A percentile compares a stretch with the other conserved stretches of the same genome.
Conservation (phyloP, 1,140 invertebrate species). For the Drosophila albomicans region DNA sequence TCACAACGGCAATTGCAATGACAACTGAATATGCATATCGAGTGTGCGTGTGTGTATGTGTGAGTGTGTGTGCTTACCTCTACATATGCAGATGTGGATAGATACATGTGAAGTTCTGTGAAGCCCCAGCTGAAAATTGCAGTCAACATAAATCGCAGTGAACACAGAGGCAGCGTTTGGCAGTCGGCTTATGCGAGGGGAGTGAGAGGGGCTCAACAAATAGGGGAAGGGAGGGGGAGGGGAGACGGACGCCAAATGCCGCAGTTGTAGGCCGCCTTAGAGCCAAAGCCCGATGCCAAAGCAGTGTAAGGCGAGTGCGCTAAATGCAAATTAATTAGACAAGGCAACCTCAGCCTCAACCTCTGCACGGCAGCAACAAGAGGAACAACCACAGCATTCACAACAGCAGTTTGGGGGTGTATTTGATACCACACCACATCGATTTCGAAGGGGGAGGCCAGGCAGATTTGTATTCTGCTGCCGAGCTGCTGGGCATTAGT, state of each 20-base stretch:
- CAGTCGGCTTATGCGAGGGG: slow-evolving; percentile 23
- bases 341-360: slow-evolving; percentile 25
- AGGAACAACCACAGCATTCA: slow-evolving; percentile 5
- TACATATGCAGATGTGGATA: background rate
- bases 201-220: too few species aligned
- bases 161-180: slow-evolving; percentile 25
- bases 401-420: background rate
- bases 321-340: slow-evolving; percentile 75
- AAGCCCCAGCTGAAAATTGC: slow-evolving; percentile 51
- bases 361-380: background rate
- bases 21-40: slow-evolving; percentile 18
- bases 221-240: too few species aligned
- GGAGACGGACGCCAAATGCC: slow-evolving; percentile 31
- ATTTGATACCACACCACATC: slow-evolving; percentile 5
- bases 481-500: slow-evolving; percentile 29
- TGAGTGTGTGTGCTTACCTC: background rate
- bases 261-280: slow-evolving; percentile 39
- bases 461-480: slow-evolving; percentile 21
- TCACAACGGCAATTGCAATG: slow-evolving; percentile 42
- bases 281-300: slow-evolving; percentile 36
- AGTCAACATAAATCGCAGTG: slow-evolving; percentile 58
- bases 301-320: slow-evolving; percentile 33
- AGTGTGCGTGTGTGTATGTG: background rate
- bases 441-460: background rate
- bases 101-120: slow-evolving; percentile 1